Evolutionary conservation across 2,888 invertebrate genomes (phyloP).

Genomic region (Euplagia quadripunctaria): DNA sequence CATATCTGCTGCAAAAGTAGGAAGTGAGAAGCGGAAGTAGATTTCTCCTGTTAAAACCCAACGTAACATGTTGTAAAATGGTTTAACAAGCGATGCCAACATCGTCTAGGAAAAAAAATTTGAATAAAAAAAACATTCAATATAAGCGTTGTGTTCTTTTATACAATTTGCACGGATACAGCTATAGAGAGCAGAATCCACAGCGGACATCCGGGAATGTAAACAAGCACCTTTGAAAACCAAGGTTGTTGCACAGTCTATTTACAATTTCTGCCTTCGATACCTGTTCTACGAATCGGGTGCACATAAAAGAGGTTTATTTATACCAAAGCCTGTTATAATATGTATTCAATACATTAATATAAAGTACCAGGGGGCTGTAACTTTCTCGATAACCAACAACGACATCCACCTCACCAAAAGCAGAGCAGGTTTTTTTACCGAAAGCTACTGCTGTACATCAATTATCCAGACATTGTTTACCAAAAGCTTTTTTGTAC

Average conservation of each 20-base stretch:
- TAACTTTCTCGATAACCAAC: neutral
- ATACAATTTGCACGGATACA: neutral
- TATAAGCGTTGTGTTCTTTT: neutral
- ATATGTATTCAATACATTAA: neutral
- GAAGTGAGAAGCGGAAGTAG: neutral
- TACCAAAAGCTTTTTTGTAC: too few species aligned
- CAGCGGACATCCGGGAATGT: constrained; percentile 28
- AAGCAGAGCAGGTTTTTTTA: neutral
- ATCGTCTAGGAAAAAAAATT: neutral
- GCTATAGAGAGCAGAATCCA: constrained; percentile 38
- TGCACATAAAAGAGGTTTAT: constrained; percentile 8
- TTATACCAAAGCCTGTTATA: neutral
- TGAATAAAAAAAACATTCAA: neutral
- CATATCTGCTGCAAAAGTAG: neutral
- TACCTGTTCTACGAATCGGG: neutral
- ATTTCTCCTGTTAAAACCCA: neutral
- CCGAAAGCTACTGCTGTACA: too few species aligned
- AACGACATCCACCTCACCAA: neutral
- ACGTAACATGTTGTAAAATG: neutral
- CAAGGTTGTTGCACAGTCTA: constrained; percentile 31
- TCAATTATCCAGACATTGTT: too few species aligned
- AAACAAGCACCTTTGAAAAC: constrained; percentile 45
- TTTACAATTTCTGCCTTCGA: constrained; percentile 36
- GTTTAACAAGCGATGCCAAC: neutral
- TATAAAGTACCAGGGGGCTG: neutral